phyloP scores from a whole-genome alignment of 1,140 invertebrate genomes.

The Theocolax elegans region DNA sequence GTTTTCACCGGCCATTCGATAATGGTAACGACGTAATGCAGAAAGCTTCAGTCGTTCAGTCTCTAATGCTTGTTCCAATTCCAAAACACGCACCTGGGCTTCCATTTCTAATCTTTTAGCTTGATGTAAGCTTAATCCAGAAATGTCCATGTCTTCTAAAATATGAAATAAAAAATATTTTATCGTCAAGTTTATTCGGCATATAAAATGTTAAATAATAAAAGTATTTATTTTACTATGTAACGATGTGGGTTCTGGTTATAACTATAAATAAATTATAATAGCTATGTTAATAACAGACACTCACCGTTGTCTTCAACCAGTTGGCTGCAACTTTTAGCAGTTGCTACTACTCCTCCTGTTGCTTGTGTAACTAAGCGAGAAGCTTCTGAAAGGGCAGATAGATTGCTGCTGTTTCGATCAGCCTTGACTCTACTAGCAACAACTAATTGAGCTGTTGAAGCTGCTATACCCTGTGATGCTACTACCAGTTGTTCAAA shows the following conservation, averaged over 20 bases:
- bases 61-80: conserved; percentile 90
- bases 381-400: conserved; percentile 84
- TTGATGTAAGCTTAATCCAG: conserved; percentile 89
- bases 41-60: conserved; percentile 86
- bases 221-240: conserved; percentile 12
- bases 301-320: conserved; percentile 85
- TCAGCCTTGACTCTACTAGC: conserved; percentile 93
- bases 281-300: no score
- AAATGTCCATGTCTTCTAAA: conserved; percentile 89
- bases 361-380: conserved; percentile 89
- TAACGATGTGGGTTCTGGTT: no score
- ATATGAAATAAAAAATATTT: conserved; percentile 41
- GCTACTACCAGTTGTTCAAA: conserved; percentile 95
- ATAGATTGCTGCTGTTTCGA: conserved; percentile 80
- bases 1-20: conserved; percentile 83
- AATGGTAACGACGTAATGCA: conserved; percentile 91
- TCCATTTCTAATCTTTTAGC: conserved; percentile 97
- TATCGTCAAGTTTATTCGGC: conserved; percentile 10
- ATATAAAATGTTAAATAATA: conserved; percentile 11
- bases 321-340: conserved; percentile 87
- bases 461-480: conserved; percentile 96
- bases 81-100: conserved; percentile 89
- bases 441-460: conserved; percentile 96
- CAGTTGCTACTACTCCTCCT: conserved; percentile 91
- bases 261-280: conserved; percentile 20